Base-by-base conservation (phyloP, 2,888 invertebrate species). In the Ectemnius continuus region DNA sequence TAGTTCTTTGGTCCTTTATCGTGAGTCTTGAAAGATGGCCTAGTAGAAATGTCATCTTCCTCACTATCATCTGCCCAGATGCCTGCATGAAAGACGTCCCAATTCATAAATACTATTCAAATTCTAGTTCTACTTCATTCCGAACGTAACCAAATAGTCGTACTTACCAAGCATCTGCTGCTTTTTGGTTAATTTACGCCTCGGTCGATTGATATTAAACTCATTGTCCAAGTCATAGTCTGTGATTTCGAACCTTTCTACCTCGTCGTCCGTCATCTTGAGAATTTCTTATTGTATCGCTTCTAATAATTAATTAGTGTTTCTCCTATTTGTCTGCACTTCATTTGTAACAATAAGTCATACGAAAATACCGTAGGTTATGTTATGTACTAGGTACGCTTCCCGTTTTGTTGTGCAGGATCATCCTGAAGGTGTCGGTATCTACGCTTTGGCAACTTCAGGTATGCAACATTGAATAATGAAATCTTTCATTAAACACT, bases 141-240 rank as follows among this genome's bases (percentile, higher is more conserved):
- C 23, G 1, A 56, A 18, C n/a, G 3, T 5, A 57, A 57, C 5
- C 13, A 23, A 4, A 13, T 20, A 1, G 36, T 59, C 48, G 76
- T 78, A 82, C 88, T 92, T 92, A 97, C 98, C 98, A 91, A 98
- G 97, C 90, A 97, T 98, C 91, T 97, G 97, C 87, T 98, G 97
- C 86, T 98, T 95, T 91, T 97, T 98, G 11, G 96, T 95, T 61
- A 94, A 93, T 77, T 94, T 93, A 86, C 94, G 93, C n/a, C 95
- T 92, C 4, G 93, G 93, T 84, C 96, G 93, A 85, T 95, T 94
- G 63, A 95, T 95, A 88, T 97, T 97, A 88, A 98, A 98, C 91
- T 98, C 98, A 91, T 97, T 97, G 77, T 97, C 96, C 84, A 98
- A 92, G 92, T 99, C 99, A 88, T 96, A 96, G 88, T 99, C 98